Conservation (phyloP, 2,888 invertebrate genomes). For the Ceramica pisi region DNA sequence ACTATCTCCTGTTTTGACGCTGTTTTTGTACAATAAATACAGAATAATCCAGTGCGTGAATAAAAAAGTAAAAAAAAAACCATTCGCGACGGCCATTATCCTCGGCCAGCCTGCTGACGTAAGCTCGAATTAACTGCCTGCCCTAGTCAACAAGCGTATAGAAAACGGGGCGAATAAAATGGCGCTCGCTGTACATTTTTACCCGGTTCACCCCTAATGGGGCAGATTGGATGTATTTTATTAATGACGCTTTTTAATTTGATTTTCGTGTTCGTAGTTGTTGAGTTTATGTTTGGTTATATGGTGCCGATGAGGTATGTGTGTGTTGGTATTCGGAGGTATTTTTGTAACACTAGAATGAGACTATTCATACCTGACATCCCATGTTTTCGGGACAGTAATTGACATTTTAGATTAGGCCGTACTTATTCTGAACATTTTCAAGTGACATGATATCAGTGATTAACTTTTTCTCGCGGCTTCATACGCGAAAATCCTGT, state of each 20-base stretch:
- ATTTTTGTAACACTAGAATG: not conserved
- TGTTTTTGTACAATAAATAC: constrained; percentile 54
- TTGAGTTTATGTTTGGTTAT: constrained; percentile 19
- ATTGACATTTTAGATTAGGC: not conserved
- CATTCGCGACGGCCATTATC: constrained; percentile 72
- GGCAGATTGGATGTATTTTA: constrained; percentile 58
- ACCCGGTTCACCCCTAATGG: constrained; percentile 61
- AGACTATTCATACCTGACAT: not conserved
- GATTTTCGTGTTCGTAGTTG: constrained; percentile 46
- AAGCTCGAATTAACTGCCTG: constrained; percentile 74
- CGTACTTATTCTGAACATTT: too few relatives aligned
- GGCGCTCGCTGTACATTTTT: constrained; percentile 66
- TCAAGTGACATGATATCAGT: too few relatives aligned
- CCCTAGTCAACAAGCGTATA: constrained; percentile 71
- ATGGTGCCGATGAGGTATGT: not conserved
- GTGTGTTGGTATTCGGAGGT: too few relatives aligned
- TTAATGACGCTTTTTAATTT: constrained; percentile 59
- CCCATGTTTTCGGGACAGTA: not conserved
- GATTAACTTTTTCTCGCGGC: too few relatives aligned
- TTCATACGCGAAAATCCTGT: too few relatives aligned
- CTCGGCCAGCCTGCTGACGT: constrained; percentile 71
- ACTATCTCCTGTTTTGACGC: constrained; percentile 31
- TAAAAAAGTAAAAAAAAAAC: constrained; percentile 66
- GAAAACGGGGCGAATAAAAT: constrained; percentile 68
- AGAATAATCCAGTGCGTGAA: constrained; percentile 60